These are phyloP conservation scores for Imbricaverruca yamaguchii DNA, from an alignment of 2,888 invertebrate genomes.

Conservation along the genomic window DNA sequence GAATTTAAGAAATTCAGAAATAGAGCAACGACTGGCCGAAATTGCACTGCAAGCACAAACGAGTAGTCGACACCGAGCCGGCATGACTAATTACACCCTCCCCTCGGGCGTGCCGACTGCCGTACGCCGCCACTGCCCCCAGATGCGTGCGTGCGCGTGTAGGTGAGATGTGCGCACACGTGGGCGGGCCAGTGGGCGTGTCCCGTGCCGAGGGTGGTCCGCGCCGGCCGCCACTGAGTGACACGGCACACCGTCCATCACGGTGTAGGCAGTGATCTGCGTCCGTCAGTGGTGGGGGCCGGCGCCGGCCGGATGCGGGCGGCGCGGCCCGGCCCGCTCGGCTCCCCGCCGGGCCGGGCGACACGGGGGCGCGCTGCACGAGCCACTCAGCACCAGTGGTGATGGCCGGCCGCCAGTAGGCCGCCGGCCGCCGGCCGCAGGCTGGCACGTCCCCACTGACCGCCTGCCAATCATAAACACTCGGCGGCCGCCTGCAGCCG, in stretches of 20 bases:
- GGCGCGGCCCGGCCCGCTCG: background rate
- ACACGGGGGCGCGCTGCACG: background rate
- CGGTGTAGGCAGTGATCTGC: background rate
- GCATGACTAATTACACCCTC: background rate
- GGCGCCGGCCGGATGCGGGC: background rate
- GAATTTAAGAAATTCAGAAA: background rate
- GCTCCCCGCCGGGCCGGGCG: background rate
- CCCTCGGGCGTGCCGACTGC: background rate
- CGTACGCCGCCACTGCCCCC: background rate
- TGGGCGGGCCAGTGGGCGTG: background rate
- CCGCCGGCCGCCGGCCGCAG: background rate
- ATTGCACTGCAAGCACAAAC: background rate
- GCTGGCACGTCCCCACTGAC: background rate
- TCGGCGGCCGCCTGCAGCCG: background rate
- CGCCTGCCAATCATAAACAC: background rate
- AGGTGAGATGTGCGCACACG: background rate
- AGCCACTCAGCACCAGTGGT: background rate
- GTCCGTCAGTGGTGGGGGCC: constrained; percentile 1
- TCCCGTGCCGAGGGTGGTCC: background rate
- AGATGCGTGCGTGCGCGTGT: background rate
- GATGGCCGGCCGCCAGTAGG: background rate
- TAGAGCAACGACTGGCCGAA: background rate
- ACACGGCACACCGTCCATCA: background rate
- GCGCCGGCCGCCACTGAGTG: background rate
- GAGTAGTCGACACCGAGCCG: background rate